A percentile compares a stretch with the other conserved stretches of the same genome.
Evolutionary conservation across 2,797 vertebrate species (phyloP).

Genomic region (Rachycentron canadum): DNA sequence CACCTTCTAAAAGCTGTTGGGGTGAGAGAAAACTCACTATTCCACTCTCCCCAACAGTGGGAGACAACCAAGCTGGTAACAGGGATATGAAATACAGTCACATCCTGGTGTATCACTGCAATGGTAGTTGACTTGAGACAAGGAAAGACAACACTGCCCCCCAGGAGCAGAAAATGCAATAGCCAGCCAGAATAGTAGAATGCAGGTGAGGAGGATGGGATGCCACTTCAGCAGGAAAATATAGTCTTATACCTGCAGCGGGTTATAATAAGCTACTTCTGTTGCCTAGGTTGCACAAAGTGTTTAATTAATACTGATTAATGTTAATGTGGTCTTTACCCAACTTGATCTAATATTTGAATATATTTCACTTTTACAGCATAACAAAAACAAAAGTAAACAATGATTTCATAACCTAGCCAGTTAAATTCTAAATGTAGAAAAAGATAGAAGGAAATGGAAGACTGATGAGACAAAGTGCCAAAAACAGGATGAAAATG

Average conservation of each 20-base stretch:
- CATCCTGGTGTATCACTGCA: slow-evolving; percentile 54
- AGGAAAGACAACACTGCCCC: slow-evolving; percentile 85
- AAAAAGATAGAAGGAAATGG: background rate
- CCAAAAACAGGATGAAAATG: background rate
- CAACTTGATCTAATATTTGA: slow-evolving; percentile 15
- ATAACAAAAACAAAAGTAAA: slow-evolving; percentile 2
- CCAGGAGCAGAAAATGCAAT: slow-evolving; percentile 69
- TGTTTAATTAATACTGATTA: slow-evolving; percentile 47
- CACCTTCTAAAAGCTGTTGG: slow-evolving; percentile 11
- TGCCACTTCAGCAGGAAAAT: slow-evolving; percentile 36
- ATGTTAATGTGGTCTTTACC: slow-evolving; percentile 21
- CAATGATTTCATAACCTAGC: background rate
- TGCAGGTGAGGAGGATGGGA: slow-evolving; percentile 8
- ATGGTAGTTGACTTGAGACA: slow-evolving; percentile 38
- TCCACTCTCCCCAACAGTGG: slow-evolving; percentile 29
- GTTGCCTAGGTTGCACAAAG: slow-evolving; percentile 7
- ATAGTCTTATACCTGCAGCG: slow-evolving; percentile 28
- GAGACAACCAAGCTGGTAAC: slow-evolving; percentile 32
- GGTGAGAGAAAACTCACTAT: slow-evolving; percentile 20
- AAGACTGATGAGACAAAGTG: background rate
- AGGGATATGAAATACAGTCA: slow-evolving; percentile 69
- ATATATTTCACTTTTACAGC: slow-evolving; percentile 6
- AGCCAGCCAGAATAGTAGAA: slow-evolving; percentile 19
- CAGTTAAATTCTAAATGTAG: background rate
- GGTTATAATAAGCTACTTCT: slow-evolving; percentile 27